A percentile compares a stretch with the other conserved stretches of the same genome.
Evolutionary conservation across 2,797 vertebrate species (phyloP).

Genomic region (Rousettus madagascariensis): DNA sequence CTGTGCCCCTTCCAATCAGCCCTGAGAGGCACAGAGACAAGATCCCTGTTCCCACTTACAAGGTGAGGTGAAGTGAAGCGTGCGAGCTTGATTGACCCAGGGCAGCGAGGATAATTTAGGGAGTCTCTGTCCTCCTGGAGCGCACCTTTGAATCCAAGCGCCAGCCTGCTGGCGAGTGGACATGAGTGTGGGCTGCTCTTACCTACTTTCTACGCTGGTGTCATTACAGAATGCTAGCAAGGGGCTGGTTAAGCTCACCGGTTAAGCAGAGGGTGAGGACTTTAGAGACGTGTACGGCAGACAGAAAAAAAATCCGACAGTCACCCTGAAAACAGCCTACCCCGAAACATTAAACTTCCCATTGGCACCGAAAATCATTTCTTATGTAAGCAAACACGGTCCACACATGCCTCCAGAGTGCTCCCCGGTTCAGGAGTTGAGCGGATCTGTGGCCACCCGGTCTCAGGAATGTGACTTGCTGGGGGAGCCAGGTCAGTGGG

Average conservation of each 20-base stretch:
- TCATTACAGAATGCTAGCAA: conserved; percentile 63
- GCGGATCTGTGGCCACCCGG: background rate
- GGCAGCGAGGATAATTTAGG: background rate
- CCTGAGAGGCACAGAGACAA: background rate
- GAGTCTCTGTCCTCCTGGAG: background rate
- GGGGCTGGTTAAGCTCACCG: conserved; percentile 64
- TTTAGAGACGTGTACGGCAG: conserved; percentile 73
- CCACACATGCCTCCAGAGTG: conserved; percentile 7
- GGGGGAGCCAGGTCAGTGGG: background rate
- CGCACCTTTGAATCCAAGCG: background rate
- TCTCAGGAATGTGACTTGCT: conserved; percentile 56
- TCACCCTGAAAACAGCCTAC: conserved; percentile 68
- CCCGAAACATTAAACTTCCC: conserved; percentile 72
- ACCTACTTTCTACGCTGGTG: conserved; percentile 1
- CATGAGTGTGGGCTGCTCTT: background rate
- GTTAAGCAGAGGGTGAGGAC: conserved; percentile 47
- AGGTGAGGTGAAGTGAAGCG: background rate
- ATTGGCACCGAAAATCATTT: conserved; percentile 59
- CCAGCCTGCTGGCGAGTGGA: background rate
- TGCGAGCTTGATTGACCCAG: background rate
- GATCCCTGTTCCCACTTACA: background rate
- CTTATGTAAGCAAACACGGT: conserved; percentile 67
- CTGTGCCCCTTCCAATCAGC: background rate
- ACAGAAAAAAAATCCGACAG: conserved; percentile 76
- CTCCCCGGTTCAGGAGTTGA: background rate